Evolutionary conservation across 1,140 invertebrate genomes (phyloP), one percentile per base, ranked within the genome.

Genomic region (Amyelois transitella): DNA sequence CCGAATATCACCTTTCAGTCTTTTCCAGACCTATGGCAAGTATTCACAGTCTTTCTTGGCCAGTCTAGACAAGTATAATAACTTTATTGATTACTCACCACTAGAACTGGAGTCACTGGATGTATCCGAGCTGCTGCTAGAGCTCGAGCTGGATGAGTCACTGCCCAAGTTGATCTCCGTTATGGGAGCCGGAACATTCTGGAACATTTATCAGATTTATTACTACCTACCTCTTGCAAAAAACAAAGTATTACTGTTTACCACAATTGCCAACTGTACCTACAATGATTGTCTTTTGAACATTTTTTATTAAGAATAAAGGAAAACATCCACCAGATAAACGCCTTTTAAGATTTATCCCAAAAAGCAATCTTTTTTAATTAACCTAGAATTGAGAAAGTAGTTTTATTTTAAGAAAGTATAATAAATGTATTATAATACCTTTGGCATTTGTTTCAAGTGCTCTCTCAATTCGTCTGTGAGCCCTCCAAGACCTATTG

Each of bases 401-500:
- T 49, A 0, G 17, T 10, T 45, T 25, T 51, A 44, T 47, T 10
- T 32, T 20, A 53, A 53, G 22, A 54, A 18, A 54, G 38, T 49
- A 38, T 25, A 47, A 17, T 45, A 21, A 20, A 45, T 19, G 44
- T 66, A 19, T 67, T 62, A n/a, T 8, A 71, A 81, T 67, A 87
- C 87, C 88, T 96, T 96, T 1, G 95, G 94, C 68, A 93, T 91
- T 70, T 91, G 92, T 79, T 97, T 98, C 28, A 98, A 88, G 90
- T 98, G 96, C 74, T 97, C 96, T 54, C 97, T 87, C 12, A 99
- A 86, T 72, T 97, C 96, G 90, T 98, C 96, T 0, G 98, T 99
- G 0, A 99, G 86, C 0, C 97, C 98, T 54, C 98, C 98, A 17
- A 99, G 90, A 67, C 98, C 98, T 83, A 99, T 99, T 0, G 97